Percentiles rank a stretch among this genome's conserved stretches.
These are phyloP conservation scores for Trichogramma dendrolimi DNA, from an alignment of 2,888 invertebrate genomes.

Conservation along the genomic window DNA sequence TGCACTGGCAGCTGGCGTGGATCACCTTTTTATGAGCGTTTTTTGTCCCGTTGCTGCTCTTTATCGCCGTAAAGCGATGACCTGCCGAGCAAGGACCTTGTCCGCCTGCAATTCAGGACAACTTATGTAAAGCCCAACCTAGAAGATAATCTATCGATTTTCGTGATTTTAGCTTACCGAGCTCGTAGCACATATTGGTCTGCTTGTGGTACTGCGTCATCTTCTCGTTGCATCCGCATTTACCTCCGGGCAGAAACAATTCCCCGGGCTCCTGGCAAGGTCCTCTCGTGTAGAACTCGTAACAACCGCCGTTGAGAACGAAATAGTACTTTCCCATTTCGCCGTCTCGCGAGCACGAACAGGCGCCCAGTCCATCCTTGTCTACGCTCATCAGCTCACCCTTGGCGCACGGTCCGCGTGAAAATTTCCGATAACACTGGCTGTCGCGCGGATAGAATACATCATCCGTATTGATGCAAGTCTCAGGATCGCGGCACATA, in stretches of 20 bases:
- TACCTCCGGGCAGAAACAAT: constrained; percentile 70
- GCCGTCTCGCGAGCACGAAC: constrained; percentile 59
- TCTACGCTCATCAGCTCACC: constrained; percentile 66
- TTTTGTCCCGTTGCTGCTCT: constrained; percentile 30
- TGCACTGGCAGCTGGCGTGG: constrained; percentile 66
- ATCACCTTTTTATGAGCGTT: constrained; percentile 30
- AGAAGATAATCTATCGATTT: background rate
- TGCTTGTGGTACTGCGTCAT: constrained; percentile 71
- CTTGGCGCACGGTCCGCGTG: constrained; percentile 72
- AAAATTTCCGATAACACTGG: constrained; percentile 68
- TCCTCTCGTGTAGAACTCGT: constrained; percentile 75
- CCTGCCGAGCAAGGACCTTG: constrained; percentile 73
- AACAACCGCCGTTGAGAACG: constrained; percentile 63
- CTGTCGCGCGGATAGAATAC: constrained; percentile 75
- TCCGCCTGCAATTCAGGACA: constrained; percentile 56
- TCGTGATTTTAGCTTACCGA: constrained; percentile 54
- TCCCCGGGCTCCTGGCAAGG: constrained; percentile 74
- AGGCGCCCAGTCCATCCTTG: constrained; percentile 63
- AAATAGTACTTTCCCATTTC: constrained; percentile 59
- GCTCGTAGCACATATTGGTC: constrained; percentile 69
- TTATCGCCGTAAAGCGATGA: constrained; percentile 62
- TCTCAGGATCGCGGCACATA: constrained; percentile 64
- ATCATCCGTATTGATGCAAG: constrained; percentile 63
- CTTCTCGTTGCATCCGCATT: constrained; percentile 68
- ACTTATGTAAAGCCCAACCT: background rate